Base-by-base conservation (phyloP, 2,113 vertebrate species). In the Prunella himalayana region DNA sequence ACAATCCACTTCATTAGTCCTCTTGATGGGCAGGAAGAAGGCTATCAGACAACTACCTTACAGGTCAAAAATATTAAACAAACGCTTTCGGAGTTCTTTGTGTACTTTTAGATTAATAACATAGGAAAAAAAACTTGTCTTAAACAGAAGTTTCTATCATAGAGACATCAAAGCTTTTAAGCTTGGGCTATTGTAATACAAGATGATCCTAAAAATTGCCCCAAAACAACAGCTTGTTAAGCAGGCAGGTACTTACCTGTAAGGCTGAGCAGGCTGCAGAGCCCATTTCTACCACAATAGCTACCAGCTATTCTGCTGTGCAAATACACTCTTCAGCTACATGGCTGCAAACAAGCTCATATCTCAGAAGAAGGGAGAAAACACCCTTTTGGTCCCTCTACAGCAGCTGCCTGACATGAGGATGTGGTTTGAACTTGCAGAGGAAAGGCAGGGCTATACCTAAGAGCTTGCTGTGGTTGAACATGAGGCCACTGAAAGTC, bases 101-200 rank as follows among this genome's bases (percentile, higher is more conserved):
- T 37, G 23, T 10, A 65, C 35, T 69, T 83, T 69, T 42, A 45
- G 35, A 89, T 39, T 35, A 91, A 60, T 10, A 82, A 82, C 0
- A 3, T 57, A 45, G 11, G 18, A 42, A 47, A 86, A 50, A 88
- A 65, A 3, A 8, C 20, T 12, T 49, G 20, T 76, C 71, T 82
- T 60, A 37, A 87, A 54, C 31, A 76, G 11, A 88, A 51, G n/a
- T 20, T 90, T 41, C 59, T 87, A 50, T 80, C 17, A 1, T 18
- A 86, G 66, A 94, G 22, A 70, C 81, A 85, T 95, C 75, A 95
- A 92, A 93, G 75, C 35, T 93, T 85, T 69, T 80, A 73, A 90
- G 42, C 35, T 30, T 47, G 75, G 53, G 24, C 86, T 89, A 61
- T 2, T 89, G 60, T 61, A 95, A 94, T 66, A 49, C 30, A 82